Evolutionary conservation across 2,797 vertebrate species (phyloP).

Genomic region (Monodelphis domestica): DNA sequence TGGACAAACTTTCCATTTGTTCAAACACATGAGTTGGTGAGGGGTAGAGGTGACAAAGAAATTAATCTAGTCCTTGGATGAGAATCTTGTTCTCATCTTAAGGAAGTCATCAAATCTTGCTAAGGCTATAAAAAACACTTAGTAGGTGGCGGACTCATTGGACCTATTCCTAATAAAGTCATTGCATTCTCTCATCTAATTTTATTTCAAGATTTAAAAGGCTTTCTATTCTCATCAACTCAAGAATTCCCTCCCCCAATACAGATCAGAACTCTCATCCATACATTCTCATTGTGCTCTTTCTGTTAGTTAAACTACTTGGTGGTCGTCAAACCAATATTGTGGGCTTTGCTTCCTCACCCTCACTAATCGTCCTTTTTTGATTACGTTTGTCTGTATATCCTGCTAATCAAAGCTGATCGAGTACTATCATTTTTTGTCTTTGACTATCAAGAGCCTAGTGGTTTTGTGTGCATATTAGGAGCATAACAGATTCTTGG

Average conservation of each 20-base stretch:
- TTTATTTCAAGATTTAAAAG: neutral
- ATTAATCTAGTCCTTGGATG: neutral
- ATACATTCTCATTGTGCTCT: neutral
- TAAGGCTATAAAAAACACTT: neutral
- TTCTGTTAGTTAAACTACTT: neutral
- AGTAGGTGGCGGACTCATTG: neutral
- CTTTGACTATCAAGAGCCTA: neutral
- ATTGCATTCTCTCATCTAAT: neutral
- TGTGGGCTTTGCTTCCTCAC: neutral
- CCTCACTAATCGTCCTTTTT: neutral
- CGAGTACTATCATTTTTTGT: neutral
- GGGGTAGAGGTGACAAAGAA: neutral
- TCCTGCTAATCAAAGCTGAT: neutral
- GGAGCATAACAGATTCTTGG: neutral
- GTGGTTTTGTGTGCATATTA: neutral
- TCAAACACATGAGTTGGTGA: neutral
- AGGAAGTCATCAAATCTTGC: neutral
- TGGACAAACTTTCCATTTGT: neutral
- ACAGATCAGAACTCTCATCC: no score
- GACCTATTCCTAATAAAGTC: neutral
- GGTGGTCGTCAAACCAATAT: neutral
- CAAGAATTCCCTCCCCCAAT: neutral
- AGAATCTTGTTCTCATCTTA: neutral
- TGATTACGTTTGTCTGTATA: neutral
- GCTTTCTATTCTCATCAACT: neutral